Conservation (phyloP, 2,113 vertebrate genomes). For the Mesembrinibis cayennensis region DNA sequence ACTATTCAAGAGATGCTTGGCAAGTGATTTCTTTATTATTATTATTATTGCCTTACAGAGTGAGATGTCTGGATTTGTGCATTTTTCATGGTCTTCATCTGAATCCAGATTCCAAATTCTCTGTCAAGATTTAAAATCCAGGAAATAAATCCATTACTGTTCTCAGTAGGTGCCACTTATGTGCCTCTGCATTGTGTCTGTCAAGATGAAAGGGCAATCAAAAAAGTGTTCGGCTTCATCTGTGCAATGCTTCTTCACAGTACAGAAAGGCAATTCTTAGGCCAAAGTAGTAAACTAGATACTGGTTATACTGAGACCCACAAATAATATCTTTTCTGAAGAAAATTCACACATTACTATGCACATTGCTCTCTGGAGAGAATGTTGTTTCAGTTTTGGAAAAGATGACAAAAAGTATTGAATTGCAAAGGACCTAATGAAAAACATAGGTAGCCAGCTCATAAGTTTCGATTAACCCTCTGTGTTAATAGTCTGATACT, state of each 20-base stretch:
- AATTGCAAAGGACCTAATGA: not conserved
- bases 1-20: not conserved
- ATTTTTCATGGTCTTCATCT: constrained; percentile 58
- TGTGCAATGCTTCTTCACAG: not conserved
- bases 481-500: not conserved
- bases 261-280: not conserved
- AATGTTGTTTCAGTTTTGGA: not conserved
- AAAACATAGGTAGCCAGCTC: not conserved
- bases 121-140: constrained; percentile 39
- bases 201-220: constrained; percentile 37
- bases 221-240: not conserved
- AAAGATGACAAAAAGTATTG: not conserved
- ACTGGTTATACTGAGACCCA: not conserved
- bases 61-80: constrained; percentile 40
- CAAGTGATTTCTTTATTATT: not conserved
- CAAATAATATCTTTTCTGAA: not conserved
- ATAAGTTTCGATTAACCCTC: not conserved
- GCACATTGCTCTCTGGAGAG: not conserved
- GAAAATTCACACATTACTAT: not conserved
- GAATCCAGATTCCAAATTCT: constrained; percentile 45
- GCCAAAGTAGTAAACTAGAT: not conserved
- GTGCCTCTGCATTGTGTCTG: constrained; percentile 9
- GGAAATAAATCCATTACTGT: constrained; percentile 53
- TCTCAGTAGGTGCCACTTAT: constrained; percentile 57
- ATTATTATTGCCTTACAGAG: not conserved